phyloP scores from a whole-genome alignment of 2,113 vertebrate species.

The Catharus minimus region DNA sequence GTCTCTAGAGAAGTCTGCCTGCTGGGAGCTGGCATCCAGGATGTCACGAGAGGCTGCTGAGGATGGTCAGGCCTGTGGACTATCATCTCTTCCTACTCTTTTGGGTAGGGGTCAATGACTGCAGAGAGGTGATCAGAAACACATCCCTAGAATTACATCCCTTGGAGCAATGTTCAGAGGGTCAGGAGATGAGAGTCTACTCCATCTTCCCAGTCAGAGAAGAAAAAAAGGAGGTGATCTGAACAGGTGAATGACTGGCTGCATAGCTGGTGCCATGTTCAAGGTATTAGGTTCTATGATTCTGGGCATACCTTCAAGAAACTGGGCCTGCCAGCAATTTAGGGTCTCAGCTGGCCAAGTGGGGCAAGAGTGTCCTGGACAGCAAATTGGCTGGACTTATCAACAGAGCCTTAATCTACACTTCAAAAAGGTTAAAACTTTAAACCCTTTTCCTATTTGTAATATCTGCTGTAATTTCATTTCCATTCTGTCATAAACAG shows the following conservation, averaged over 20 bases:
- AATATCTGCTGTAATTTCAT: background rate
- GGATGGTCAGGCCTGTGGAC: background rate
- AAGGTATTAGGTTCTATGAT: background rate
- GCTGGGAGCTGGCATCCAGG: background rate
- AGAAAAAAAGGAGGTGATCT: background rate
- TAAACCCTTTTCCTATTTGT: background rate
- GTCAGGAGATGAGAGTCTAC: background rate
- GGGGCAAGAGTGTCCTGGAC: background rate
- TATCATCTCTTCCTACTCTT: background rate
- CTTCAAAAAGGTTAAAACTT: background rate
- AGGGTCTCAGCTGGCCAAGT: background rate
- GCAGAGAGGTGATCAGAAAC: background rate
- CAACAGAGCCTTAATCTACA: background rate
- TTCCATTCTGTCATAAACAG: background rate
- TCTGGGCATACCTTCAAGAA: background rate
- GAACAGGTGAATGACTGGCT: background rate
- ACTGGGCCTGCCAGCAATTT: background rate
- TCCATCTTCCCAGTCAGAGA: background rate
- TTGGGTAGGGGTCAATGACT: background rate
- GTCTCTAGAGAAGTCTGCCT: background rate
- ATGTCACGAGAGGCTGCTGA: background rate
- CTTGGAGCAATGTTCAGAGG: background rate
- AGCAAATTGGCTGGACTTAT: background rate
- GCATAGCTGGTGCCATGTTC: background rate
- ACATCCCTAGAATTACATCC: too few species aligned